phyloP scores from a whole-genome alignment of 2,888 invertebrate species.

The Alsophila aescularia region DNA sequence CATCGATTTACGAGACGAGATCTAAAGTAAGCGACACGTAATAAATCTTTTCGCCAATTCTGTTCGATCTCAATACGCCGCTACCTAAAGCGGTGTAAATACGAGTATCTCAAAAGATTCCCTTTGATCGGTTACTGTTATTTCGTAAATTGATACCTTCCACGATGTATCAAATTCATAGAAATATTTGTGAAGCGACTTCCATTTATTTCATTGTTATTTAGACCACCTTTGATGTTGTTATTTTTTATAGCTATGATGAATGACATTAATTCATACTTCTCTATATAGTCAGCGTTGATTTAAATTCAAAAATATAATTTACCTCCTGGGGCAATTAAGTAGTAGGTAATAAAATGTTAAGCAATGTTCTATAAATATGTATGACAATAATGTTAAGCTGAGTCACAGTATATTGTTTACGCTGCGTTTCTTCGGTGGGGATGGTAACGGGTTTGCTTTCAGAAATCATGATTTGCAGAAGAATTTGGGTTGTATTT shows the following conservation, averaged over 20 bases:
- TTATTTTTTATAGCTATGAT: neutral
- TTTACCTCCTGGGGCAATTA: conserved; percentile 22
- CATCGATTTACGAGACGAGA: conserved; percentile 70
- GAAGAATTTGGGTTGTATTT: neutral
- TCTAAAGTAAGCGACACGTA: conserved; percentile 59
- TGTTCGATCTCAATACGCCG: conserved; percentile 50
- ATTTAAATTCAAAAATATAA: conserved; percentile 22
- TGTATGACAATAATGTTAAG: conserved; percentile 60
- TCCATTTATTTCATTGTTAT: conserved; percentile 26
- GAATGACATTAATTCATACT: neutral
- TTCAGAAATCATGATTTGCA: neutral
- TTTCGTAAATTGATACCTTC: conserved; percentile 52
- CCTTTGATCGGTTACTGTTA: conserved; percentile 44
- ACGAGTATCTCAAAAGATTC: conserved; percentile 48
- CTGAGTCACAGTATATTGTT: conserved; percentile 59
- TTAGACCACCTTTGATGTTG: conserved; percentile 21
- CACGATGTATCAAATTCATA: conserved; percentile 46
- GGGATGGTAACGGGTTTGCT: neutral
- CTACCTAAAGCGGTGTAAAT: conserved; percentile 44
- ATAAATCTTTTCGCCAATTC: conserved; percentile 66
- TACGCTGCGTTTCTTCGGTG: conserved; percentile 9
- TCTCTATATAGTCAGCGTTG: conserved; percentile 13
- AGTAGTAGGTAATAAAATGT: conserved; percentile 29
- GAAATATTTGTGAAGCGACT: conserved; percentile 30
- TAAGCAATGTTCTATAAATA: conserved; percentile 68